These are phyloP conservation scores for Platycercus adscitus DNA, from an alignment of 2,113 vertebrate species.

Conservation along the genomic window DNA sequence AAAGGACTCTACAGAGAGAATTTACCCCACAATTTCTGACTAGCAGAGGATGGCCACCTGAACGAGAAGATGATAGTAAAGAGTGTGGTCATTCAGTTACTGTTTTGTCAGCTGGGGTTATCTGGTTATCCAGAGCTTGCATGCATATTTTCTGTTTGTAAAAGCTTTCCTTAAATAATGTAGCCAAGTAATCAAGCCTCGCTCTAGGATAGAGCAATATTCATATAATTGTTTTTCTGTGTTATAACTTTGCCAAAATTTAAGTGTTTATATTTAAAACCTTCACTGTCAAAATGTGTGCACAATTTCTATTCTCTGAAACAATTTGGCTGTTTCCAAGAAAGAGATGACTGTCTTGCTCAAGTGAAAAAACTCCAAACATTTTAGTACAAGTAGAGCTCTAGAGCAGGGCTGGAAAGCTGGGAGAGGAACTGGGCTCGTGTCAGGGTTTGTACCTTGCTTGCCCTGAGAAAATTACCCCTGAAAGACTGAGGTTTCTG, in stretches of 20 bases:
- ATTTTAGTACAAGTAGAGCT: neutral
- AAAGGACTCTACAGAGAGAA: neutral
- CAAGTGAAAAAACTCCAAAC: neutral
- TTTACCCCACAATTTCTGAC: neutral
- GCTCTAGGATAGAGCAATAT: neutral
- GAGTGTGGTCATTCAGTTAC: neutral
- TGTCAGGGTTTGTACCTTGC: neutral
- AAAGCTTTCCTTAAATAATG: neutral
- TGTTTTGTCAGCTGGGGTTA: neutral
- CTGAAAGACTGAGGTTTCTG: neutral
- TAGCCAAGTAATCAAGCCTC: neutral
- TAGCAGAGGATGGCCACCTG: neutral
- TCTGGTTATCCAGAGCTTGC: neutral
- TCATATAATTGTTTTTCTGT: neutral
- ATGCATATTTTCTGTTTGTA: neutral
- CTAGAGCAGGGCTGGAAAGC: neutral
- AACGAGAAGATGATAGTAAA: neutral
- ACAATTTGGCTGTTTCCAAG: neutral
- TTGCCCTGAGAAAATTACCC: neutral
- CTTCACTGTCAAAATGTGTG: neutral
- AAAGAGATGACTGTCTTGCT: neutral
- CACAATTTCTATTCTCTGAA: neutral
- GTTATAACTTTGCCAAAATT: neutral
- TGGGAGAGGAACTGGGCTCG: neutral
- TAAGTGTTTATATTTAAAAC: neutral